Evolutionary conservation across 2,113 vertebrate species (phyloP).

Genomic region (Haemorhous mexicanus): DNA sequence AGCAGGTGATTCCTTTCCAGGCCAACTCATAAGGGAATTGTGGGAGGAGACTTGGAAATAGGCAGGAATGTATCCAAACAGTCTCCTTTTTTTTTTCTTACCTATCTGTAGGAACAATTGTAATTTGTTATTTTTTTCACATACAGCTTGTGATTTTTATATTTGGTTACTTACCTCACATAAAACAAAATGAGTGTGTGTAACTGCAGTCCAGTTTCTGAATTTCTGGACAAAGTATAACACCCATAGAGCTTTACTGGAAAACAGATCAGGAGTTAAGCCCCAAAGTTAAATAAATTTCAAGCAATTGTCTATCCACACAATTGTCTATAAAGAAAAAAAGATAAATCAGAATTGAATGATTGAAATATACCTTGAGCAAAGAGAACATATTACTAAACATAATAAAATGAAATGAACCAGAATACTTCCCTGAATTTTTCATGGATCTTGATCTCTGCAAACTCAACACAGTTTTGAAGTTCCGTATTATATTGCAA

Average conservation of each 20-base stretch:
- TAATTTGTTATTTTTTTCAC: not conserved
- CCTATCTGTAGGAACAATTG: not conserved
- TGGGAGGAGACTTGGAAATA: not conserved
- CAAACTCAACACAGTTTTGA: not conserved
- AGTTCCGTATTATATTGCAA: not conserved
- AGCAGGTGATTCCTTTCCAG: conserved; percentile 80
- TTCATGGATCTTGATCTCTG: not conserved
- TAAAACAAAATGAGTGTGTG: not conserved
- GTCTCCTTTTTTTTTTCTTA: not conserved
- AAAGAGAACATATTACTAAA: not conserved
- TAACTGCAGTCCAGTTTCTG: not conserved
- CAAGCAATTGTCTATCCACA: not conserved
- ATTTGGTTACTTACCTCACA: not conserved
- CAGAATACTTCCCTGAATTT: not conserved
- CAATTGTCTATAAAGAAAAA: not conserved
- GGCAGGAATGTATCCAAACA: not conserved
- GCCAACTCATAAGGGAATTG: not conserved
- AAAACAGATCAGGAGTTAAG: not conserved
- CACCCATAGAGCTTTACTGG: not conserved
- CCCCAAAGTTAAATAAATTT: not conserved
- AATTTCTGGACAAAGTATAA: not conserved
- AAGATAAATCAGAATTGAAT: not conserved
- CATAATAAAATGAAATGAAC: not conserved
- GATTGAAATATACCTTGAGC: not conserved
- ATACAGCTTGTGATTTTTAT: not conserved